Base-by-base conservation (phyloP, 2,113 vertebrate species). In the Atlantisia rogersi region DNA sequence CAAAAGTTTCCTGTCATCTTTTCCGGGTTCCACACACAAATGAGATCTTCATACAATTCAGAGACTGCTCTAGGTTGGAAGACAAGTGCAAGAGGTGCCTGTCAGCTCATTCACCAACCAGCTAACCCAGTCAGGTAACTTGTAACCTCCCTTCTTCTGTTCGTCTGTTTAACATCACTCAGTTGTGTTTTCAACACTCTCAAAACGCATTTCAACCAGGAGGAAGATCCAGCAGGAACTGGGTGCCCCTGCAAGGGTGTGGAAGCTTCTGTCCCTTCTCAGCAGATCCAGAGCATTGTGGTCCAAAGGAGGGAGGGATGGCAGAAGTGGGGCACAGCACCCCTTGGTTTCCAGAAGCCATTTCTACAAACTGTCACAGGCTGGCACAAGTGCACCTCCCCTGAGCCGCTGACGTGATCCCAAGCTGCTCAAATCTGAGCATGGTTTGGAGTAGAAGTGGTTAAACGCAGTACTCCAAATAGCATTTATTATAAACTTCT, bases 151-250 rank as follows among this genome's bases (percentile, higher is more conserved):
- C 70, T 76, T 65, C 50, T 39, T 87, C 50, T 42, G 31, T 63
- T 12, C 1, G 2, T 46, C 28, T 85, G 25, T n/a, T 60, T 0
- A 3, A 40, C 46, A 75, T 18, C 2, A 3, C 59, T 67, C 32
- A 17, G 25, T 24, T 69, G 29, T n/a, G n/a, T 53, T 92, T 90
- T 84, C 86, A 67, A 28, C 6, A 2, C 26, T 76, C 63, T 56
- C 59, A 86, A 74, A 81, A 77, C 0, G 0, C 83, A 44, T 77
- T 86, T 88, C 2, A 10, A 55, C 28, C 2, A 1, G 19, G 0
- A 4, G 6, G 37, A 82, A 63, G 40, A 71, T 59, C 62, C 25
- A 40, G 26, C 14, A 82, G 48, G 21, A 86, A 14, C 44, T n/a
- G 50, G 29, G 19, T 60, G 50, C 40, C 53, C 69, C 76, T 83